Evolutionary conservation across 2,888 invertebrate genomes (phyloP).

Genomic region (Drosophila imparisetae): DNA sequence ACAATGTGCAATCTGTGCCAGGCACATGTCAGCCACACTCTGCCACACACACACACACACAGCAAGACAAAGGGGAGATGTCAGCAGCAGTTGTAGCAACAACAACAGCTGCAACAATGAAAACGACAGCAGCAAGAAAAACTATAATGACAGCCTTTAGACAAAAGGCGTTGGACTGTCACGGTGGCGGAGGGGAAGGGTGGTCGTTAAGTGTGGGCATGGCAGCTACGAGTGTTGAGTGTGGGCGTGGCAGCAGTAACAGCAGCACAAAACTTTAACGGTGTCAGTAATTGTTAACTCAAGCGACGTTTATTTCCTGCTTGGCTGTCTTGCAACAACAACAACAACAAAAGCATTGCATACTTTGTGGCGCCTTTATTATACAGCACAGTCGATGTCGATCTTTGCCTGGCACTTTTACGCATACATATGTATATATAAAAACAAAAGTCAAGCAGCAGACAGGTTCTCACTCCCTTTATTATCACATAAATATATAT

Average conservation of each 20-base stretch:
- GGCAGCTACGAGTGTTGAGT: conserved; percentile 16
- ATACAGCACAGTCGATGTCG: conserved; percentile 46
- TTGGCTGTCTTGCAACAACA: conserved; percentile 23
- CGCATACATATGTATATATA: conserved; percentile 54
- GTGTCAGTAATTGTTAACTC: conserved; percentile 82
- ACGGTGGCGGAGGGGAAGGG: not conserved
- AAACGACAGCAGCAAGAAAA: conserved; percentile 46
- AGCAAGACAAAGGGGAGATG: conserved; percentile 48
- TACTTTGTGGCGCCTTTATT: conserved; percentile 74
- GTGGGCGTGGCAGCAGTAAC: conserved; percentile 31
- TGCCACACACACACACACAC: conserved; percentile 10
- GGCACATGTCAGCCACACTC: conserved; percentile 69
- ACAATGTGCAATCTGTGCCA: conserved; percentile 77
- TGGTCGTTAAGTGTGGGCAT: conserved; percentile 13
- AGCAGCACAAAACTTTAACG: conserved; percentile 71
- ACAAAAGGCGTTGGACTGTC: conserved; percentile 48
- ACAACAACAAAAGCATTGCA: conserved; percentile 59
- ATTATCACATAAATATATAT: not conserved
- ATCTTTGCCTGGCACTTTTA: conserved; percentile 73
- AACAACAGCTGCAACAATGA: conserved; percentile 45
- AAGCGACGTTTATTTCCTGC: conserved; percentile 78
- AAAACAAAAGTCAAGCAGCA: conserved; percentile 72
- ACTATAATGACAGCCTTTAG: conserved; percentile 66
- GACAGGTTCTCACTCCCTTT: conserved; percentile 20
- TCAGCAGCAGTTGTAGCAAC: conserved; percentile 41